These are phyloP conservation scores for Litoditis marina DNA, from an alignment of 2,888 invertebrate species.

Conservation along the genomic window DNA sequence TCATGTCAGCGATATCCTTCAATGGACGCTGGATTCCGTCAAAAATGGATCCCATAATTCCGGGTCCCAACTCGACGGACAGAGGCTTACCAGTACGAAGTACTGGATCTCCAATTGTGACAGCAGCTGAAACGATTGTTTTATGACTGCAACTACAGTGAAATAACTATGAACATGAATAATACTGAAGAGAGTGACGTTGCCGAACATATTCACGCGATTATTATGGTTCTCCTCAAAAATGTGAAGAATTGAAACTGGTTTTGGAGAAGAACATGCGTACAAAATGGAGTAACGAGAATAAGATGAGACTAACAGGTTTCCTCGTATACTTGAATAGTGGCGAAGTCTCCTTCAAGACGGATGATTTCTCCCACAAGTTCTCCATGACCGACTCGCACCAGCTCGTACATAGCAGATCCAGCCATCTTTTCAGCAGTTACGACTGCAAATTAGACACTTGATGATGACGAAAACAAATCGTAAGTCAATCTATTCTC, in stretches of 20 bases:
- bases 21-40: conserved; percentile 99
- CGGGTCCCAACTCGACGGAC: conserved; percentile 96
- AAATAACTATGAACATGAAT: no score
- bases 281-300: no score
- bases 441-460: conserved; percentile 84
- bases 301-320: conserved; percentile 64
- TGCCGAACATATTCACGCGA: no score
- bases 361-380: conserved; percentile 99
- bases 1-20: conserved; percentile 86
- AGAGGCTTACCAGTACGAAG: conserved; percentile 95
- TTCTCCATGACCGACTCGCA: conserved; percentile 94
- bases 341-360: conserved; percentile 98
- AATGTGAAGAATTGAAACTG: no score
- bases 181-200: no score
- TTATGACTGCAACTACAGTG: no score
- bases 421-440: conserved; percentile 99
- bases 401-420: conserved; percentile 94
- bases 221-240: no score
- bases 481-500: no score
- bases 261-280: no score
- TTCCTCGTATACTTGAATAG: conserved; percentile 83
- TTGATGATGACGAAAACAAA: no score
- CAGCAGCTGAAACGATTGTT: conserved; percentile 73
- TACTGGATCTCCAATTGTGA: conserved; percentile 98
- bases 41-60: conserved; percentile 98